Evolutionary conservation across 1,140 invertebrate genomes (phyloP).

Genomic region (Leptinotarsa undecemlineata): DNA sequence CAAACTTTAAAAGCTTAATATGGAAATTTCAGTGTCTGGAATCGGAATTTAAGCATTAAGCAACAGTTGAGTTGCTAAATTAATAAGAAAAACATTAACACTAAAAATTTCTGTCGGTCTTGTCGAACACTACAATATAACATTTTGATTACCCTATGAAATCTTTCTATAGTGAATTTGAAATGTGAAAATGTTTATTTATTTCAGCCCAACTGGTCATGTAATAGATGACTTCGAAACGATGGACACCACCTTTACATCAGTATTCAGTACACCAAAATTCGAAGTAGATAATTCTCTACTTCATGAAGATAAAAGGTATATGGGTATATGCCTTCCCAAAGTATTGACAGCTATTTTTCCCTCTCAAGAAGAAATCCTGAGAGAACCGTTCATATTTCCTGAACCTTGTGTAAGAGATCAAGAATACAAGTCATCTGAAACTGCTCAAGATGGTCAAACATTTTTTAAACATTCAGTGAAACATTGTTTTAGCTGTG

Average conservation of each 20-base stretch:
- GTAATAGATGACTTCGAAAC: constrained; percentile 28
- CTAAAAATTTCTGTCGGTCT: no score
- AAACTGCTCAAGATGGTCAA: neutral
- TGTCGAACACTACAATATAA: no score
- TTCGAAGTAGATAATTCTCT: constrained; percentile 35
- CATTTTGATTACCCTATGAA: no score
- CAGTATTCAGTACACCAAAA: constrained; percentile 40
- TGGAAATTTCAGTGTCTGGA: no score
- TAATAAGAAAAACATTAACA: no score
- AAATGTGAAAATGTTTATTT: neutral
- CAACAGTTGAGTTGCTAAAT: no score
- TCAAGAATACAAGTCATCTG: neutral
- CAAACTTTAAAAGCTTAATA: no score
- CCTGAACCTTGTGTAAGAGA: constrained; percentile 15
- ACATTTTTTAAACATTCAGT: constrained; percentile 30
- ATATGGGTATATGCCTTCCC: constrained; percentile 81
- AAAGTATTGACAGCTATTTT: constrained; percentile 70
- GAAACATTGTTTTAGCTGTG: constrained; percentile 31
- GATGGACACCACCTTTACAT: constrained; percentile 37
- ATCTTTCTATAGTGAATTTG: no score
- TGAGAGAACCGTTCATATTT: constrained; percentile 23
- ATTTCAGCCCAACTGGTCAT: constrained; percentile 9
- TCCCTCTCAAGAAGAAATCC: constrained; percentile 58
- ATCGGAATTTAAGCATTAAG: no score
- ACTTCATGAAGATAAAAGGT: constrained; percentile 58